These are phyloP conservation scores for Drosophila anceps DNA, from an alignment of 2,888 invertebrate genomes.

Conservation along the genomic window DNA sequence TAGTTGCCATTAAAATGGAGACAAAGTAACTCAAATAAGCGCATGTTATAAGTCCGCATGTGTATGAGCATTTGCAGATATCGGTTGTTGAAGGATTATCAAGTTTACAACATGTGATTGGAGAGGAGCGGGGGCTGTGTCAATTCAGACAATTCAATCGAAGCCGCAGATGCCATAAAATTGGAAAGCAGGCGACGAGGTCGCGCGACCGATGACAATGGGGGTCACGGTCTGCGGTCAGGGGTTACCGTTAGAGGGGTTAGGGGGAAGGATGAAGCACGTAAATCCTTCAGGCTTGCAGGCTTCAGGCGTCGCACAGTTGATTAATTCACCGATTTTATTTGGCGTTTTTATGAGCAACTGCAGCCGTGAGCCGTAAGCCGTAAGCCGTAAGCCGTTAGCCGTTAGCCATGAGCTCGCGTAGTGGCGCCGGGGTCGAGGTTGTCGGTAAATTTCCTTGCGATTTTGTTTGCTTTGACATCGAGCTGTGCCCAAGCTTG, in stretches of 20 bases:
- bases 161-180: slow-evolving; percentile 48
- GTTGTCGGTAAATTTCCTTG: slow-evolving; percentile 1
- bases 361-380: slow-evolving; percentile 38
- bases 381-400: slow-evolving; percentile 16
- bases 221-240: slow-evolving; percentile 13
- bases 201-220: slow-evolving; percentile 34
- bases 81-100: neutral
- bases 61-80: no score
- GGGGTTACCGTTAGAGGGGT: neutral
- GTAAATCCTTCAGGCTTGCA: slow-evolving; percentile 54
- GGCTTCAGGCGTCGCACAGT: slow-evolving; percentile 47
- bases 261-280: slow-evolving; percentile 11
- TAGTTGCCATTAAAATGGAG: slow-evolving; percentile 28
- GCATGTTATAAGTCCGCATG: neutral
- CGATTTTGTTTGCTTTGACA: slow-evolving; percentile 41
- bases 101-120: slow-evolving; percentile 27
- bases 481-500: slow-evolving; percentile 31
- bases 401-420: neutral
- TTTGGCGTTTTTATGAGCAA: slow-evolving; percentile 72
- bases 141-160: slow-evolving; percentile 37
- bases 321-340: slow-evolving; percentile 74
- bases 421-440: neutral
- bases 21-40: slow-evolving; percentile 18
- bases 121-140: neutral
- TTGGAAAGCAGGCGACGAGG: slow-evolving; percentile 35